Evolutionary conservation across 2,113 vertebrate species (phyloP).

Genomic region (Scopus umbretta): DNA sequence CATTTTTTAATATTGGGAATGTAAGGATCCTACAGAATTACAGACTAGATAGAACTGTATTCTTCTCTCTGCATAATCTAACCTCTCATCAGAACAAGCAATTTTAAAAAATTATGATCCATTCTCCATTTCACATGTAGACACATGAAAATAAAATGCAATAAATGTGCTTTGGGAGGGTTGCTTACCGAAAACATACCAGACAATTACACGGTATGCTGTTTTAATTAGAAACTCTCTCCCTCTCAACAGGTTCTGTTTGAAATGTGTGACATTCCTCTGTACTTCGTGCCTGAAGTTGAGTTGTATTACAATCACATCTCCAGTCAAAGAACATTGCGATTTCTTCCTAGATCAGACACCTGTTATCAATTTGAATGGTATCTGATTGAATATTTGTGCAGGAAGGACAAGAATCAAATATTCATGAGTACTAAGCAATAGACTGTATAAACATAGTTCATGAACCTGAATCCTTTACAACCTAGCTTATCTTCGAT

Average conservation of each 20-base stretch:
- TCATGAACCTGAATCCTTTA: conserved; percentile 67
- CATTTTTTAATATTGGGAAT: neutral
- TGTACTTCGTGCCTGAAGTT: neutral
- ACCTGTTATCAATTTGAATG: conserved; percentile 68
- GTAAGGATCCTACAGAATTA: neutral
- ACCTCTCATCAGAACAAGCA: neutral
- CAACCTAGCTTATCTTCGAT: conserved; percentile 53
- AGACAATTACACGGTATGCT: neutral
- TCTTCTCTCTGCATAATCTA: neutral
- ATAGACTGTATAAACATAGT: conserved; percentile 66
- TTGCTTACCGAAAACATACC: neutral
- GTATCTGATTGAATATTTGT: conserved; percentile 69
- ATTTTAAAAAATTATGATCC: neutral
- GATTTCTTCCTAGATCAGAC: conserved; percentile 41
- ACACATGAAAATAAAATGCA: neutral
- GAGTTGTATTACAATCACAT: conserved; percentile 24
- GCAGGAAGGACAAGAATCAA: conserved; percentile 68
- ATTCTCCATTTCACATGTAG: neutral
- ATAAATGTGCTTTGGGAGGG: neutral
- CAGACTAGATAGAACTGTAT: neutral
- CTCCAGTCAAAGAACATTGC: conserved; percentile 5
- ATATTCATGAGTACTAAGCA: conserved; percentile 71
- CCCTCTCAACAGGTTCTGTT: neutral
- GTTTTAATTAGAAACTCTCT: neutral
- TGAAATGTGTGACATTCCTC: neutral